Evolutionary conservation across 2,797 vertebrate genomes (phyloP).

Genomic region (Brotula barbata): DNA sequence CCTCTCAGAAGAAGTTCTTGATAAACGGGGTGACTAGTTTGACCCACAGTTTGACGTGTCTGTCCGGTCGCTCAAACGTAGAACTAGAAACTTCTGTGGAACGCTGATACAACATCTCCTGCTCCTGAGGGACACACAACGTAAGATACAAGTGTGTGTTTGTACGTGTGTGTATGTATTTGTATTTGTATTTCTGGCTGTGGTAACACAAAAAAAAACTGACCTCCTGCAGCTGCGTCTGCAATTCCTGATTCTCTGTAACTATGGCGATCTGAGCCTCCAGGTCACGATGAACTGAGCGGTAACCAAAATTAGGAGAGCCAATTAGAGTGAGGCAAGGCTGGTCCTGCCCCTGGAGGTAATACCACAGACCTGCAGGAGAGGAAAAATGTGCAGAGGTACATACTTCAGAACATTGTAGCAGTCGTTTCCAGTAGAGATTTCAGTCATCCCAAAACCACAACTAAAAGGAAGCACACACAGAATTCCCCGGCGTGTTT

Average conservation of each 20-base stretch:
- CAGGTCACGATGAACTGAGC: constrained; percentile 95
- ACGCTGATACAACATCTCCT: constrained; percentile 86
- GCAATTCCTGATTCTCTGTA: constrained; percentile 88
- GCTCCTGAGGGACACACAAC: constrained; percentile 80
- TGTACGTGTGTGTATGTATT: constrained; percentile 2
- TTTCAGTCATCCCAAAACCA: constrained; percentile 51
- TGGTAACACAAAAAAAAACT: constrained; percentile 1
- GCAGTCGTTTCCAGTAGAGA: constrained; percentile 45
- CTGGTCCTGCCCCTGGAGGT: constrained; percentile 85
- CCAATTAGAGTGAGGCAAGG: constrained; percentile 96
- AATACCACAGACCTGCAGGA: constrained; percentile 93
- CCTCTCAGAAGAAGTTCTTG: constrained; percentile 94
- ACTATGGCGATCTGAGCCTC: constrained; percentile 96
- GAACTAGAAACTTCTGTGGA: constrained; percentile 83
- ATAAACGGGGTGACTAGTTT: constrained; percentile 94
- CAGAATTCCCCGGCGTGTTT: constrained; percentile 69
- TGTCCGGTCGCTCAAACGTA: constrained; percentile 89
- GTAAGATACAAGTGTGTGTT: constrained; percentile 38
- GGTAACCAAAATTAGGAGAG: constrained; percentile 97
- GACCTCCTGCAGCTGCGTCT: constrained; percentile 92
- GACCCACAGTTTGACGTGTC: constrained; percentile 94
- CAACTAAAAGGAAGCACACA: constrained; percentile 67
- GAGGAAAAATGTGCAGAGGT: constrained; percentile 25
- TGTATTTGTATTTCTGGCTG: constrained; percentile 21
- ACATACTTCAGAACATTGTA: constrained; percentile 24